These are phyloP conservation scores for Trissolcus brochymenae DNA, from an alignment of 2,888 invertebrate genomes.

Conservation along the genomic window DNA sequence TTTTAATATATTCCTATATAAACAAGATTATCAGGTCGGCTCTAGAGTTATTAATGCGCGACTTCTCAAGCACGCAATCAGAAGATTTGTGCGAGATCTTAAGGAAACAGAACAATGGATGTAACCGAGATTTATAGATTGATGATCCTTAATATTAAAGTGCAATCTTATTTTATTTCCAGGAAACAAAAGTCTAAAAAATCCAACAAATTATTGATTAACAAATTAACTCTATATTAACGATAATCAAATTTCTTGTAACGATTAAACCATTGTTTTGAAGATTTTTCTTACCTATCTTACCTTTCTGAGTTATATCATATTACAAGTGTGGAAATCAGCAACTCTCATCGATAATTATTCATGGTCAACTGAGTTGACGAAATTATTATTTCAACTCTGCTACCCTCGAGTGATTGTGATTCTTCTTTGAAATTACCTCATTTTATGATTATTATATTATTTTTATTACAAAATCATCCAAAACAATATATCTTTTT, in stretches of 20 bases:
- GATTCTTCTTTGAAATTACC: constrained; percentile 12
- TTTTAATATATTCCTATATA: too few species aligned
- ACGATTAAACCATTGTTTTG: not conserved
- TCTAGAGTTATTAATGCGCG: constrained; percentile 42
- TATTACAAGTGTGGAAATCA: constrained; percentile 4
- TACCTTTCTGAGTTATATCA: not conserved
- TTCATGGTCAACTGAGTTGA: constrained; percentile 30
- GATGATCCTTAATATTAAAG: constrained; percentile 10
- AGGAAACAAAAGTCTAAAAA: not conserved
- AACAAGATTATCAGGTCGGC: constrained; percentile 45
- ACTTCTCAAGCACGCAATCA: constrained; percentile 31
- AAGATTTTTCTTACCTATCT: too few species aligned
- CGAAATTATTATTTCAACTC: constrained; percentile 11
- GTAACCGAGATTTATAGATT: constrained; percentile 16
- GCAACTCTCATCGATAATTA: constrained; percentile 15
- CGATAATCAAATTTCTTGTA: not conserved
- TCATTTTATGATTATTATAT: not conserved
- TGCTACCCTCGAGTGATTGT: constrained; percentile 8
- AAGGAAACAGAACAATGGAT: constrained; percentile 28
- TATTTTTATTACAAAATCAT: not conserved
- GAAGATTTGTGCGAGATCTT: constrained; percentile 25
- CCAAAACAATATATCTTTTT: not conserved
- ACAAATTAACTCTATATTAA: too few species aligned
- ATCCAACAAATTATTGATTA: not conserved
- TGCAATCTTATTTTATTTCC: constrained; percentile 7